Evolutionary conservation across 2,797 vertebrate species (phyloP), one percentile per base, ranked within the genome.

Genomic region (Malurus leucopterus): DNA sequence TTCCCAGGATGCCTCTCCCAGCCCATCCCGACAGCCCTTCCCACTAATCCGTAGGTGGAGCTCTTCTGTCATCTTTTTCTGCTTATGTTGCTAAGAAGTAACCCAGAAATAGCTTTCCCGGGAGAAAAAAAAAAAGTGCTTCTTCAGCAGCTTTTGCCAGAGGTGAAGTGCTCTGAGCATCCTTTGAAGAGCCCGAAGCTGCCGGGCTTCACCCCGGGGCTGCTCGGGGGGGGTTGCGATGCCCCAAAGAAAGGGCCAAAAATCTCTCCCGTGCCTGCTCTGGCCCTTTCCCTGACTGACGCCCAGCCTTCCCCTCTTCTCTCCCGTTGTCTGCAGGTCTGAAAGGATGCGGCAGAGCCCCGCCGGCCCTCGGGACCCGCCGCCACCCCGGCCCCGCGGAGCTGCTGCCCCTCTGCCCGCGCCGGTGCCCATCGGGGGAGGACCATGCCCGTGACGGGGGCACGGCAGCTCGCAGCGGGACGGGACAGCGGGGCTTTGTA

Each of bases 371-470:
- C 13, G 23, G 88, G 74, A 90, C 22, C 69, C 47, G 13, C 13
- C 11, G 11, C 34, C 32, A 9, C 30, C 84, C 83, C 19, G 80
- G 75, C 87, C 78, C 44, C 18, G 22, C 55, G 70, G 61, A 44
- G 86, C 79, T 1, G 2, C 50, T 9, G 72, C 75, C 64, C 77
- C 20, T 55, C 30, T 58, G 27, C 22, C 69, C 13, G 2, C 80
- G 77, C 46, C 80, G 81, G 92, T 32, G 81, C 85, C 67, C 57
- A 38, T 32, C 83, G 61, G 86, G 4, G 21, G 83, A 96, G 96
- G 95, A 97, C 88, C 94, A 98, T 98, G 98, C 95, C 96, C 92
- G 89, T 97, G 95, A 97, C 95, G 86, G 74, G 75, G 77, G 63
- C 71, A 32, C 82, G 79, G 96, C 95, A 97, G 96, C 96, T 96